These are phyloP conservation scores for Ageneiosus marmoratus DNA, from an alignment of 2,113 vertebrate species.

Conservation along the genomic window DNA sequence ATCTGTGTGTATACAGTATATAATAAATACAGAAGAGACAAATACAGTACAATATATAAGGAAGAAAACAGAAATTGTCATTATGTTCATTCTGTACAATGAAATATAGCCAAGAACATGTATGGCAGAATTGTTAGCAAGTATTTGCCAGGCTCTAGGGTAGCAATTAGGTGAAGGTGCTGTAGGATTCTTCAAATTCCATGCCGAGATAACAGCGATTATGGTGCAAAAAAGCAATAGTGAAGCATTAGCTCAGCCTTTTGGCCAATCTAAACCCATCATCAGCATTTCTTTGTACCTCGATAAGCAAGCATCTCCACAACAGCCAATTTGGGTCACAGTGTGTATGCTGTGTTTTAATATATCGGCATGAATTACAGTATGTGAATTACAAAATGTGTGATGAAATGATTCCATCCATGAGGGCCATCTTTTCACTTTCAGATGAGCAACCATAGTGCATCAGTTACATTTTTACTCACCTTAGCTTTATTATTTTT, in stretches of 20 bases:
- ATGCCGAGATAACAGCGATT: neutral
- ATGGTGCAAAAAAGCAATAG: neutral
- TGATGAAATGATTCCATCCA: conserved; percentile 53
- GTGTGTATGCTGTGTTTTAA: neutral
- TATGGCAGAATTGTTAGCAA: neutral
- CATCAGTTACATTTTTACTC: neutral
- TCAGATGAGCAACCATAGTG: neutral
- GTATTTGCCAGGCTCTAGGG: neutral
- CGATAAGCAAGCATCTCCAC: conserved; percentile 7
- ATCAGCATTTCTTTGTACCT: conserved; percentile 4
- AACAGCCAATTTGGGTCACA: neutral
- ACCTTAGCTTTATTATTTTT: neutral
- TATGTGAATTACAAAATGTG: conserved; percentile 39
- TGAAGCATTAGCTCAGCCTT: neutral
- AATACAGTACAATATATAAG: neutral
- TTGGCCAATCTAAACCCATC: neutral
- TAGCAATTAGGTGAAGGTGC: conserved; percentile 24
- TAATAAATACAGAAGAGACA: neutral
- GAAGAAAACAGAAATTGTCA: neutral
- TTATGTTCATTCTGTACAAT: neutral
- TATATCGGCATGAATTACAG: conserved; percentile 24
- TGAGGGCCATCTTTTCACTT: conserved; percentile 49
- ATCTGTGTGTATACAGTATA: neutral
- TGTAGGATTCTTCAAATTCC: conserved; percentile 14
- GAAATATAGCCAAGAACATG: neutral